phyloP scores from a whole-genome alignment of 2,113 vertebrate genomes.

The Peromyscus polionotus region DNA sequence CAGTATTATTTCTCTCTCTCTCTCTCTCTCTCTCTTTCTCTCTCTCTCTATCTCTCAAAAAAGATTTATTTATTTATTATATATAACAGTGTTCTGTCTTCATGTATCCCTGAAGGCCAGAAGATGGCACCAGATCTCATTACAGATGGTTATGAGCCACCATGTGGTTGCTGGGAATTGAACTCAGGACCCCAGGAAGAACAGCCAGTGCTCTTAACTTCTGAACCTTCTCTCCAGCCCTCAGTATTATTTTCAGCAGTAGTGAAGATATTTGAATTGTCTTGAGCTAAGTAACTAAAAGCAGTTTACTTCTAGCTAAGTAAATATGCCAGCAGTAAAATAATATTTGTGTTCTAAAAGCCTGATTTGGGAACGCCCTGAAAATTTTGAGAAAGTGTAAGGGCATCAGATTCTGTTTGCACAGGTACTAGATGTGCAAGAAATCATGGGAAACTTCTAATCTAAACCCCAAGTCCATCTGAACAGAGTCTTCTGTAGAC shows the following conservation, averaged over 20 bases:
- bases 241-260: not conserved
- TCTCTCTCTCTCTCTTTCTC: no score
- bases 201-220: not conserved
- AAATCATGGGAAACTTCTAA: not conserved
- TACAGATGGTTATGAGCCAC: not conserved
- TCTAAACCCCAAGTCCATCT: not conserved
- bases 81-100: not conserved
- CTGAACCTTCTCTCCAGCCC: not conserved
- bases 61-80: not conserved
- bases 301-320: not conserved
- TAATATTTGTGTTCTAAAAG: not conserved
- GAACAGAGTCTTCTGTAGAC: not conserved
- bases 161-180: not conserved
- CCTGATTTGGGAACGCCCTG: not conserved
- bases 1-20: not conserved
- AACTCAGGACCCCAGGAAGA: not conserved
- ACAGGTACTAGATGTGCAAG: not conserved
- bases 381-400: not conserved
- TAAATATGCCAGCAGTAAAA: not conserved
- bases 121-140: not conserved
- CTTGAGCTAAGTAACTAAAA: not conserved
- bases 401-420: not conserved
- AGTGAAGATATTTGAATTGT: constrained; percentile 13
- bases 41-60: no score
- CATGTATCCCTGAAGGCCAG: not conserved